Conservation (phyloP, 2,888 invertebrate species). For the Sisyra nigra region DNA sequence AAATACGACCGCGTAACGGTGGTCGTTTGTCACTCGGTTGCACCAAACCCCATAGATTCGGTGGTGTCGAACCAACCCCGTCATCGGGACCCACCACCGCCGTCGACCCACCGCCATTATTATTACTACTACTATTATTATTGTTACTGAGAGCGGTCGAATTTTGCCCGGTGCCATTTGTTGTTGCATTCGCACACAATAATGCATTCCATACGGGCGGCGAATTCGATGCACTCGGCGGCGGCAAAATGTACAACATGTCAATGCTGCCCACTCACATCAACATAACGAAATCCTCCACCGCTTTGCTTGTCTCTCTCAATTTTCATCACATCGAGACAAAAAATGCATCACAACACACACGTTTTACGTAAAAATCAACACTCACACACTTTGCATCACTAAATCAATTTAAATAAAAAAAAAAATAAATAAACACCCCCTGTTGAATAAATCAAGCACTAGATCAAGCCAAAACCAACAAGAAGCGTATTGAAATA, state of each 20-base stretch:
- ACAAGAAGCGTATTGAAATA: too few species aligned
- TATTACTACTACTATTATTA: slow-evolving; percentile 1
- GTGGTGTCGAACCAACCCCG: background rate
- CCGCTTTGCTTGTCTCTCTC: background rate
- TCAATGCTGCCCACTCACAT: slow-evolving; percentile 9
- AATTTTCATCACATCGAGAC: too few species aligned
- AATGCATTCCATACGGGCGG: slow-evolving; percentile 33
- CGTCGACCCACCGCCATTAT: background rate
- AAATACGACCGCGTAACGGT: slow-evolving; percentile 2
- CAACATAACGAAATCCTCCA: background rate
- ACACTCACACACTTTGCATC: background rate
- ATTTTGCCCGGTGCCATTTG: slow-evolving; percentile 8
- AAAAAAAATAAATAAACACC: too few species aligned
- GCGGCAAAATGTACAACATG: slow-evolving; percentile 34
- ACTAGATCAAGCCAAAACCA: too few species aligned
- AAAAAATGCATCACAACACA: background rate
- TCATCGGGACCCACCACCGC: background rate
- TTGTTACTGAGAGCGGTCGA: slow-evolving; percentile 8
- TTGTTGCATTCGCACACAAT: slow-evolving; percentile 20
- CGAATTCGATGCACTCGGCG: slow-evolving; percentile 30
- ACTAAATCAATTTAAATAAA: too few species aligned
- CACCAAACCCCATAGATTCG: slow-evolving; percentile 2
- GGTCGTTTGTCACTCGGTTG: slow-evolving; percentile 8
- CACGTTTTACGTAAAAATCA: background rate
- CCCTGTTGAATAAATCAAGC: too few species aligned